Evolutionary conservation across 2,113 vertebrate genomes (phyloP).

Genomic region (Sterrhoptilus dennistouni): DNA sequence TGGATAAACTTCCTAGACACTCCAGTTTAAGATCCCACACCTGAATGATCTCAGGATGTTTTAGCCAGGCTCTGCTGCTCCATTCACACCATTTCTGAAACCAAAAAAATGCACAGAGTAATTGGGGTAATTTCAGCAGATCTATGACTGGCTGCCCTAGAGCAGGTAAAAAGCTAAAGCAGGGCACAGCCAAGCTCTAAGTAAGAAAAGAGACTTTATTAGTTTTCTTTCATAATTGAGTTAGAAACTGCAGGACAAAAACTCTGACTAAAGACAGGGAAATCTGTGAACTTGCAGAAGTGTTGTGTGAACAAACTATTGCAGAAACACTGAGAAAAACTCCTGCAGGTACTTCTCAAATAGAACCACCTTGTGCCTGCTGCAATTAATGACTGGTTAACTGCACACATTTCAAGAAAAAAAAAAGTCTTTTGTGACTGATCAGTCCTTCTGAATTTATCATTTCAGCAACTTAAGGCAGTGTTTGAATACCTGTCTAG

Average conservation of each 20-base stretch:
- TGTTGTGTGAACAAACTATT: neutral
- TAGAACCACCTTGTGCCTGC: accelerated
- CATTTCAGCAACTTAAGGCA: neutral
- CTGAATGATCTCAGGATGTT: neutral
- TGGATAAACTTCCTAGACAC: neutral
- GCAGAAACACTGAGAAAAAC: neutral
- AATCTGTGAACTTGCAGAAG: neutral
- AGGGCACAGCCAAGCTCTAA: neutral
- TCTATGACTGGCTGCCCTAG: neutral
- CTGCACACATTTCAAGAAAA: neutral
- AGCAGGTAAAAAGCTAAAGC: neutral
- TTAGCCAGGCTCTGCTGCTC: neutral
- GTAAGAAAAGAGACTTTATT: neutral
- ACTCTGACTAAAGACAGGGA: neutral
- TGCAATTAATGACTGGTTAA: neutral
- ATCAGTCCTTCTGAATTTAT: neutral
- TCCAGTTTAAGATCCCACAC: neutral
- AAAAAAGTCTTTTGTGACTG: neutral
- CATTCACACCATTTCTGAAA: neutral
- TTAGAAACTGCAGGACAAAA: neutral
- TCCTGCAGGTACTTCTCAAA: neutral
- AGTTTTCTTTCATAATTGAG: neutral
- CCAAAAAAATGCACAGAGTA: neutral
- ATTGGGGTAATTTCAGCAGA: neutral
- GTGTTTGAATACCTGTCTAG: neutral